phyloP scores from a whole-genome alignment of 2,113 vertebrate species.

The Petroica traversi region DNA sequence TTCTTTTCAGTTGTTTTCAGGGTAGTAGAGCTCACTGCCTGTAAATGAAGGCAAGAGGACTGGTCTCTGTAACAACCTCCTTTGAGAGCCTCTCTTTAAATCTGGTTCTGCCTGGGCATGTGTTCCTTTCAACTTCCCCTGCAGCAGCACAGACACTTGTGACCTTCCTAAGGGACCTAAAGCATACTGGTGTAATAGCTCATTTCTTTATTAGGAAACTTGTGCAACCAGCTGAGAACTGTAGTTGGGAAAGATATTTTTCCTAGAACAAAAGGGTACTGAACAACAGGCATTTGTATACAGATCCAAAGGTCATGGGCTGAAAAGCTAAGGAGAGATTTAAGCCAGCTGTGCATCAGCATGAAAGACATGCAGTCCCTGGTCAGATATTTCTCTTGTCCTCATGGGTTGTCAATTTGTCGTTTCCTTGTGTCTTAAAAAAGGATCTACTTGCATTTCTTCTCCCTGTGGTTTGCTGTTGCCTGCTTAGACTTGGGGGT shows the following conservation, averaged over 20 bases:
- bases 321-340: background rate
- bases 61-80: background rate
- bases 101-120: fast-evolving
- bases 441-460: background rate
- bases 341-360: background rate
- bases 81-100: background rate
- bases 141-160: background rate
- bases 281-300: background rate
- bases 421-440: background rate
- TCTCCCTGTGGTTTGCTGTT: background rate
- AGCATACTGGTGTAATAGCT: background rate
- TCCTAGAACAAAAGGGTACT: conserved; percentile 45
- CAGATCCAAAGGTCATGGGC: conserved; percentile 47
- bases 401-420: background rate
- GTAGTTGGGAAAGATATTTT: conserved; percentile 46
- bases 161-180: background rate
- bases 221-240: conserved; percentile 1
- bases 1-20: background rate
- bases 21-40: background rate
- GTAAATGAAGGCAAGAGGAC: background rate
- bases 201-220: conserved; percentile 16
- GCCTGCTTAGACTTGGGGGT: background rate
- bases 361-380: background rate
- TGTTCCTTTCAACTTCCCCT: background rate
- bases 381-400: background rate